Base-by-base conservation (phyloP, 2,888 invertebrate genomes). In the Hyles lineata region DNA sequence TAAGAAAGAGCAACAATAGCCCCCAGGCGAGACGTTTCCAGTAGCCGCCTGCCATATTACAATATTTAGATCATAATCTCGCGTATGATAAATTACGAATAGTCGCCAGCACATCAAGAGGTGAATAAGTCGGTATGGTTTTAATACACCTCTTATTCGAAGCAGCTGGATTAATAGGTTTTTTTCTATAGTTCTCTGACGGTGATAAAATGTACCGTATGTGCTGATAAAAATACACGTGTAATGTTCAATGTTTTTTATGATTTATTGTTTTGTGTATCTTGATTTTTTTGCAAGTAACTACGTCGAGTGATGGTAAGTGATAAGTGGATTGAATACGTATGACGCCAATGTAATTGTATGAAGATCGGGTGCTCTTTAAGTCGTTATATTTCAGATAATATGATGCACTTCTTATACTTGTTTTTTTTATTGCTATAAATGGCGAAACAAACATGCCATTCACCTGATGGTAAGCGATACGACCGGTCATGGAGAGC, bases 41-140 rank as follows among this genome's bases (percentile, higher is more conserved):
- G 71, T 71, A 71, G 71, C 71, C 50, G 23, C 60, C 25, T 62
- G 70, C 32, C 55, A 62, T 62, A 71, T 71, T 62, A 43, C 71
- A 61, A 61, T 43, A 61, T 60, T 43, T 43, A 71, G 71, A 71
- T 71, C 60, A 71, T 43, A 71, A 71, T 71, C 71, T 50, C 15
- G 17, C 55, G n/a, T 43, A 63, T 67, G 67, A 67, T 67, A 67
- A 67, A 67, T 67, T 67, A 67, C 67, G 23, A 23, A 67, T 23
- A 50, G 67, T 67, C 50, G 67, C 43, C 21, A 67, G 43, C 67
- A 50, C 67, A 67, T 67, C 67, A 50, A 29, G 17, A 61, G 62
- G 3, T 62, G 67, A 67, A 50, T 67, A 67, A 67, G 67, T 67
- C 67, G 23, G 67, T 50, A 67, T 67, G 23, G 43, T 67, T 62